phyloP scores from a whole-genome alignment of 1,140 invertebrate species.

The Oryctes rhinoceros region DNA sequence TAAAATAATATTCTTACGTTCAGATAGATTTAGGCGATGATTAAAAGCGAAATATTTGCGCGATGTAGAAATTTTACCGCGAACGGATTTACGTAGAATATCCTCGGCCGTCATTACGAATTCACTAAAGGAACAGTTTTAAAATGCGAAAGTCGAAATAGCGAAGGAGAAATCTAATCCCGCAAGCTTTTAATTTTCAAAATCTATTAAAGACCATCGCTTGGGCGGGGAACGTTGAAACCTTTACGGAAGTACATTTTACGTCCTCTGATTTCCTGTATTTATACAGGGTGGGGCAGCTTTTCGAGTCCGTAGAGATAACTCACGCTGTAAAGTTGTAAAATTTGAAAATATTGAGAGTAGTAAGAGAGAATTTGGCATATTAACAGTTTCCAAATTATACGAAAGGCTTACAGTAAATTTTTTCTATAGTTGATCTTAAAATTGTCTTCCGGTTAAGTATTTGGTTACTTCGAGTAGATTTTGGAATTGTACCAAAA shows the following conservation, averaged over 20 bases:
- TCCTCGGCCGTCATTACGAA: neutral
- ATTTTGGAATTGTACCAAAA: too few species aligned
- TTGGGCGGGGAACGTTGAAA: too few species aligned
- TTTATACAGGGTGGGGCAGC: neutral
- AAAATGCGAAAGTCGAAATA: neutral
- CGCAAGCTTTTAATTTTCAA: neutral
- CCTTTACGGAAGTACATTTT: too few species aligned
- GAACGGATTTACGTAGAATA: neutral
- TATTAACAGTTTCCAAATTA: too few species aligned
- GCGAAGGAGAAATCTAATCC: neutral
- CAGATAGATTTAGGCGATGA: neutral
- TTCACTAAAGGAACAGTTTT: neutral
- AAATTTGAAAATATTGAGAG: too few species aligned
- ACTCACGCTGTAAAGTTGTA: too few species aligned
- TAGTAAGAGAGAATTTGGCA: too few species aligned
- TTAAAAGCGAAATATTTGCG: slow-evolving; percentile 7
- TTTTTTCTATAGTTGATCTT: too few species aligned
- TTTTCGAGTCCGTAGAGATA: neutral
- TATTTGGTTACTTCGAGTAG: too few species aligned
- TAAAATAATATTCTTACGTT: slow-evolving; percentile 24
- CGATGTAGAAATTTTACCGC: neutral
- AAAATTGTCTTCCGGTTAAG: too few species aligned
- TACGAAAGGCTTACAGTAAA: too few species aligned
- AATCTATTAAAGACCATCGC: neutral
- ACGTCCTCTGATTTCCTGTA: neutral